Conservation (phyloP, 2,888 invertebrate species). For the Cataglyphis rosenhaueri region DNA sequence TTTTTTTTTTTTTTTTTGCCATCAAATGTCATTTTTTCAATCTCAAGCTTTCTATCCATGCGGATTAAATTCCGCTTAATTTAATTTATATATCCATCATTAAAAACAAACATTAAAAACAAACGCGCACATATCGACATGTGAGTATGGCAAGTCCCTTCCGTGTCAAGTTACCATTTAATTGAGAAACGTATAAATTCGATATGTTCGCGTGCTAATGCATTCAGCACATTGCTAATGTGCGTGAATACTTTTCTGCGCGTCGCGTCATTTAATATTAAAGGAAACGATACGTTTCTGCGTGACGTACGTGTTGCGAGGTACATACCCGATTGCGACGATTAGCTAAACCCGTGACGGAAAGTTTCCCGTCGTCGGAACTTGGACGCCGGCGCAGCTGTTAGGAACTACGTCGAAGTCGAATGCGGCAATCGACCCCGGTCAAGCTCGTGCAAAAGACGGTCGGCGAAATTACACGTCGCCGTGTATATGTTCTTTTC, state of each 20-base stretch:
- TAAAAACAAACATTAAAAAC: constrained; percentile 2
- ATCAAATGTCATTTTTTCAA: neutral
- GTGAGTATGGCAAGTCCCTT: neutral
- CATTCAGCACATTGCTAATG: neutral
- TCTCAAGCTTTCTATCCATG: neutral
- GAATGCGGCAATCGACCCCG: constrained; percentile 41
- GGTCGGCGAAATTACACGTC: constrained; percentile 47
- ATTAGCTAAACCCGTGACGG: constrained; percentile 34
- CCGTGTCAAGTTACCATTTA: neutral
- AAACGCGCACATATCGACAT: neutral
- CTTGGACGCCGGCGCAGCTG: constrained; percentile 35
- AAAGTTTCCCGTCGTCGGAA: constrained; percentile 44
- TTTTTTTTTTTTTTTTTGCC: neutral
- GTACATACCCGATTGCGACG: constrained; percentile 20
- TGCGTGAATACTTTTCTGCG: neutral
- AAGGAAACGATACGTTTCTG: neutral
- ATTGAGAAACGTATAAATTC: neutral
- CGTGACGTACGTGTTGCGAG: neutral
- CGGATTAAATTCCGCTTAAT: neutral
- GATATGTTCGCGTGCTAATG: neutral
- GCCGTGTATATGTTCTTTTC: constrained; percentile 43
- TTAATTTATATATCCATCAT: neutral
- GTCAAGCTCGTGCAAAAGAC: constrained; percentile 34
- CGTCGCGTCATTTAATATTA: neutral
- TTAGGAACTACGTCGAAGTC: constrained; percentile 34